Base-by-base conservation (phyloP, 2,888 invertebrate genomes). In the Agrotis puta region DNA sequence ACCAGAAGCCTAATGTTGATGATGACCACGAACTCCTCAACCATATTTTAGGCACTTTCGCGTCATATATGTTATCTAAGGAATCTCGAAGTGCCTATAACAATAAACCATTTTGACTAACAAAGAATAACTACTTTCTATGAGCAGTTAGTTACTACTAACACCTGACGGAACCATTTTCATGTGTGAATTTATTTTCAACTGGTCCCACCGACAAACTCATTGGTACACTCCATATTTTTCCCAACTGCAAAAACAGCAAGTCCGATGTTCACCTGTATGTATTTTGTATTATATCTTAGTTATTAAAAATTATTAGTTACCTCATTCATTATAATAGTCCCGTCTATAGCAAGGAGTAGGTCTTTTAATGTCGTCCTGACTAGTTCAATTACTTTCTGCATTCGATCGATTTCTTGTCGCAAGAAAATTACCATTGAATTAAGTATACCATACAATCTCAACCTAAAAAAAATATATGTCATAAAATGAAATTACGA, bases 241-340 rank as follows among this genome's bases (percentile, higher is more conserved):
- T 27, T 33, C 33, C 7, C 33, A 33, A 7, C 33, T 33, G 6
- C 33, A 33, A 33, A 33, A 33, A 33, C 33, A 33, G 33, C 33
- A 33, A 33, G 33, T 33, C 5, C 33, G 7, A 7, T 33, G 33
- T 33, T 33, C 33, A 33, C 33, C 5, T 33, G 6, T 33, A 7
- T 0, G 33, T 33, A 33, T 7, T 33, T 33, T 6, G 7, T 33
- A 33, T 7, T 33, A 33, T 6, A 33, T 33, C 33, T 7, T 33
- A 33, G 33, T 33, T 33, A 33, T 33, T 33, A 7, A 7, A 33
- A 45, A 16, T 33, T 64, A 71, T 58, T 77, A 74, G 74, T 88
- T 93, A 98, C 98, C 96, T 98, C 98, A 89, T 98, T 98, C 98
- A 99, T 98, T 81, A 99, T 98, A 84, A 98, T 98, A 9, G 98